Evolutionary conservation across 2,113 vertebrate species (phyloP).

Genomic region (Cairina moschata): DNA sequence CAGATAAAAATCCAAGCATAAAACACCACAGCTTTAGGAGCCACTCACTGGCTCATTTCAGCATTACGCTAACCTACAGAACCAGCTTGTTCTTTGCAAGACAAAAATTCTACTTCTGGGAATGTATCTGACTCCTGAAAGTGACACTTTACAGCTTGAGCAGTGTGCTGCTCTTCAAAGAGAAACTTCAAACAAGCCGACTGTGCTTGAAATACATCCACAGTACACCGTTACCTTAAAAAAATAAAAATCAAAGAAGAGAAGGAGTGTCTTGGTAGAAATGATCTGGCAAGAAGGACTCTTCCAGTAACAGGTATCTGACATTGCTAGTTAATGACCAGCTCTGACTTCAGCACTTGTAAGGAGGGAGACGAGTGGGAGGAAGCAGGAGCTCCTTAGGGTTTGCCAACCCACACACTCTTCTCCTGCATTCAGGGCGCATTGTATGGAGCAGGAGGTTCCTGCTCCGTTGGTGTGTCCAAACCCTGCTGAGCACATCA

Average conservation of each 20-base stretch:
- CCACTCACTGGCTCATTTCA: not conserved
- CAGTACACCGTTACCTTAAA: not conserved
- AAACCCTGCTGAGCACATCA: not conserved
- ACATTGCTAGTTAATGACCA: not conserved
- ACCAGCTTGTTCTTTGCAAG: not conserved
- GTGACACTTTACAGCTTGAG: not conserved
- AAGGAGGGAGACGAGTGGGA: fast-evolving
- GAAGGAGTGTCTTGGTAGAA: not conserved
- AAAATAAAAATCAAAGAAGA: not conserved
- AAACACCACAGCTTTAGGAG: not conserved
- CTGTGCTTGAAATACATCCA: not conserved
- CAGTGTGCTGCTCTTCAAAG: not conserved
- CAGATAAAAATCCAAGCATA: not conserved
- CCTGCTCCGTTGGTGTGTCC: not conserved
- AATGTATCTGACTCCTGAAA: not conserved
- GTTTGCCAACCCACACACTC: not conserved
- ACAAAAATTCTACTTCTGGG: not conserved
- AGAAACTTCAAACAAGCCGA: not conserved
- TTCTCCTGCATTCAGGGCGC: not conserved
- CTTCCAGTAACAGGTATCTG: not conserved
- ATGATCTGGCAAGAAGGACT: not conserved
- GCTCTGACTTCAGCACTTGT: not conserved
- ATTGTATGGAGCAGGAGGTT: not conserved
- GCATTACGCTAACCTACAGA: not conserved
- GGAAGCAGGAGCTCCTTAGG: not conserved